Evolutionary conservation across 1,140 invertebrate genomes (phyloP).

Genomic region (Prorops nasuta): DNA sequence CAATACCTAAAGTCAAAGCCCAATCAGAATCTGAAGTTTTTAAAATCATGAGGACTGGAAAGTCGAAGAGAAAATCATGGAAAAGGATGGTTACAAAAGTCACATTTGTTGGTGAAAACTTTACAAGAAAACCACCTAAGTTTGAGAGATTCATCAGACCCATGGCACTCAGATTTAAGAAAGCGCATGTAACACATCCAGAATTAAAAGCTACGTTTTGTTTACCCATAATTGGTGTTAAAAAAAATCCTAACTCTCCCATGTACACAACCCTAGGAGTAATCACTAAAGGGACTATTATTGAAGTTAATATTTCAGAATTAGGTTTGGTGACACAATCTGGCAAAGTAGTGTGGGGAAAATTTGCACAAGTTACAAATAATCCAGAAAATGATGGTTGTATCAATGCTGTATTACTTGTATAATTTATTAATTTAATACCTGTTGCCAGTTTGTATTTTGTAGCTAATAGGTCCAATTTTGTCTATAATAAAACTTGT

Average conservation of each 20-base stretch:
- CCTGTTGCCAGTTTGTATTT: too few species aligned
- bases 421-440: conserved; percentile 68
- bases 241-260: conserved; percentile 97
- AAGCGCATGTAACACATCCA: conserved; percentile 98
- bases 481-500: too few species aligned
- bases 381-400: conserved; percentile 99
- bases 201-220: conserved; percentile 99
- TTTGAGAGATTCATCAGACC: conserved; percentile 99
- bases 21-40: conserved; percentile 99
- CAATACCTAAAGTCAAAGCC: conserved; percentile 95
- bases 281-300: conserved; percentile 97
- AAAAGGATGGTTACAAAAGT: conserved; percentile 99
- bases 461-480: too few species aligned
- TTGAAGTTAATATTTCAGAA: conserved; percentile 98
- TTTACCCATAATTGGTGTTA: conserved; percentile 97
- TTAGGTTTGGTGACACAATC: conserved; percentile 97
- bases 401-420: conserved; percentile 97
- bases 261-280: conserved; percentile 98
- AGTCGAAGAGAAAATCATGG: conserved; percentile 95
- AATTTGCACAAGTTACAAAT: conserved; percentile 99
- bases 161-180: conserved; percentile 95
- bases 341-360: conserved; percentile 99
- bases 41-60: conserved; percentile 91
- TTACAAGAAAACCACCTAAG: conserved; percentile 98
- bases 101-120: conserved; percentile 96